phyloP scores from a whole-genome alignment of 2,797 vertebrate genomes.

The Alca torda region DNA sequence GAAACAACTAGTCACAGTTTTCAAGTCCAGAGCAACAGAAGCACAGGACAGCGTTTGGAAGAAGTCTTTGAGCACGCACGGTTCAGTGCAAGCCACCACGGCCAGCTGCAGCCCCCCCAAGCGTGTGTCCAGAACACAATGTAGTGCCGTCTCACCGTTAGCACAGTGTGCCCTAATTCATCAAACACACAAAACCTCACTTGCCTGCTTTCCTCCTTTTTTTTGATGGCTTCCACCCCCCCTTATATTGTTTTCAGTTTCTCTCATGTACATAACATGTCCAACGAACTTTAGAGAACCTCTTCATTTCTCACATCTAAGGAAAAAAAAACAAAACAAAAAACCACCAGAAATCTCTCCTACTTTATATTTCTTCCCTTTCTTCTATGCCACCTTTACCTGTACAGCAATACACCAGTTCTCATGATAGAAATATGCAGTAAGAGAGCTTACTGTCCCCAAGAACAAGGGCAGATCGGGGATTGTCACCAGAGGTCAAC shows the following conservation, averaged over 20 bases:
- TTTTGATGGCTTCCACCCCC: background rate
- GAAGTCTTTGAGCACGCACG: background rate
- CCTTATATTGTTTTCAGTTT: background rate
- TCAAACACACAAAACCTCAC: background rate
- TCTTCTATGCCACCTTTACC: background rate
- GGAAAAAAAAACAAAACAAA: background rate
- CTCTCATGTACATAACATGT: background rate
- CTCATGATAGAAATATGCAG: rapidly evolving
- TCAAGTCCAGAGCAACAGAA: background rate
- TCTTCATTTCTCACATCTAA: background rate
- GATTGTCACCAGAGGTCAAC: background rate
- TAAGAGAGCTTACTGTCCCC: background rate
- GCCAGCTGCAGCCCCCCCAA: background rate
- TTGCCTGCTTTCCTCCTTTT: background rate
- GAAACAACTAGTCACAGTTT: background rate
- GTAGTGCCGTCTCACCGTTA: background rate
- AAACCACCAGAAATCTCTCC: background rate
- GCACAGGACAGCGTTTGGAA: background rate
- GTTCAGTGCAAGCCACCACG: background rate
- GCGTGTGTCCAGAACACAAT: too few species aligned
- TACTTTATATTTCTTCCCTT: background rate
- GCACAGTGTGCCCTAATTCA: background rate
- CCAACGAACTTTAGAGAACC: background rate
- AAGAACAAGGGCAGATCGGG: background rate
- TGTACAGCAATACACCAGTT: background rate